These are phyloP conservation scores for Dysmachus trigonus DNA, from an alignment of 2,888 invertebrate genomes.

Conservation along the genomic window DNA sequence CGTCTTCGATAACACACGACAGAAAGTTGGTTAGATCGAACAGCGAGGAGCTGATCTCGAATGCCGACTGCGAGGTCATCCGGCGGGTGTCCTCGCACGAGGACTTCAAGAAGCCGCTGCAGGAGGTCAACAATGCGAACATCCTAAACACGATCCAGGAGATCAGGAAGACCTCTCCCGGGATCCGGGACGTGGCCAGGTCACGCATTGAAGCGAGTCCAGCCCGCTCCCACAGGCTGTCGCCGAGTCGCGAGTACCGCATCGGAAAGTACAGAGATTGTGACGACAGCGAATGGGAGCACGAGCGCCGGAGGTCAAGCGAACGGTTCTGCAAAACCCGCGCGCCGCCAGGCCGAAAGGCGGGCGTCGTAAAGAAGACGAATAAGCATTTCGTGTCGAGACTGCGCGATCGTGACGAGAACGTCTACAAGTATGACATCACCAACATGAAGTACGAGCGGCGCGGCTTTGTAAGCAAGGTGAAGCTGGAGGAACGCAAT, in stretches of 20 bases:
- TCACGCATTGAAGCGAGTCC: conserved; percentile 62
- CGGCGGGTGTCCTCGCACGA: conserved; percentile 73
- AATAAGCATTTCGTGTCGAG: conserved; percentile 26
- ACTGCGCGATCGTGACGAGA: conserved; percentile 56
- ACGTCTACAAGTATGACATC: conserved; percentile 63
- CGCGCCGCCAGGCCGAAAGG: conserved; percentile 68
- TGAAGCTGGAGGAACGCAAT: conserved; percentile 54
- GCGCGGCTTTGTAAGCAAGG: conserved; percentile 62
- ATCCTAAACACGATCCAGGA: conserved; percentile 42
- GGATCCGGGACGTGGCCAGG: conserved; percentile 57
- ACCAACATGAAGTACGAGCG: conserved; percentile 62
- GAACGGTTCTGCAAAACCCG: conserved; percentile 73
- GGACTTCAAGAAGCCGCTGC: conserved; percentile 66
- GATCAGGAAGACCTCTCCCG: background rate
- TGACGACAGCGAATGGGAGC: conserved; percentile 69
- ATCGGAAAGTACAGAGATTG: conserved; percentile 61
- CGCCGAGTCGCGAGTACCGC: conserved; percentile 65
- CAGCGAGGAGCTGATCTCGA: conserved; percentile 69
- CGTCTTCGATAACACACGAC: conserved; percentile 68
- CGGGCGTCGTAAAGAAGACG: conserved; percentile 60
- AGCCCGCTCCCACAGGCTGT: conserved; percentile 62
- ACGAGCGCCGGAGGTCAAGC: conserved; percentile 71
- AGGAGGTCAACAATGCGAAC: conserved; percentile 49
- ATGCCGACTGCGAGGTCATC: conserved; percentile 60
- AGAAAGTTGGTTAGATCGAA: conserved; percentile 71